Evolutionary conservation across 2,888 invertebrate species (phyloP).

Genomic region (Zygogramma bicolorata): DNA sequence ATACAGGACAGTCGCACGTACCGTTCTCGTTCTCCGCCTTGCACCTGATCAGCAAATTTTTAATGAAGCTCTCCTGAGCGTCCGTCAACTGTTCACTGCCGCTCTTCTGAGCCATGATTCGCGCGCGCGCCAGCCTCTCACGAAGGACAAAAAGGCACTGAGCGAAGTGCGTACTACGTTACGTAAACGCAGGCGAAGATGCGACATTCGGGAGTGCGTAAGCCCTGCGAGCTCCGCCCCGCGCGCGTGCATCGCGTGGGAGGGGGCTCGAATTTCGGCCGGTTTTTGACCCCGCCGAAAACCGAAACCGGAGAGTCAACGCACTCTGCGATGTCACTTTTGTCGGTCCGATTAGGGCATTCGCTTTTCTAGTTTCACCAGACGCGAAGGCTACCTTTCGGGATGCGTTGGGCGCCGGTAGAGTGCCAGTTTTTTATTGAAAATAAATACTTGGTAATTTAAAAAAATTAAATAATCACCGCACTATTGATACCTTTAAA

Average conservation of each 20-base stretch:
- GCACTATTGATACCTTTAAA: too few relatives aligned
- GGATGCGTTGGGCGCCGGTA: background rate
- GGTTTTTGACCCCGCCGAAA: constrained; percentile 63
- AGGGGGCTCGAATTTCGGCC: constrained; percentile 55
- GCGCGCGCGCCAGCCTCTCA: constrained; percentile 20
- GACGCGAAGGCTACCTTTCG: background rate
- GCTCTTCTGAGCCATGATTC: constrained; percentile 46
- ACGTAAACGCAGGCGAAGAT: constrained; percentile 36
- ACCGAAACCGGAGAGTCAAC: constrained; percentile 28
- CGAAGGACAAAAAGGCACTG: constrained; percentile 44
- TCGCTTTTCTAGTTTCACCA: constrained; percentile 16
- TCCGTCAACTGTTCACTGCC: constrained; percentile 52
- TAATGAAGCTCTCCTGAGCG: constrained; percentile 58
- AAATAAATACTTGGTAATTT: too few relatives aligned
- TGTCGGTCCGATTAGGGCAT: constrained; percentile 26
- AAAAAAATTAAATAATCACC: too few relatives aligned
- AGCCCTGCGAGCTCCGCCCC: constrained; percentile 59
- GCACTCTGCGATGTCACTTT: constrained; percentile 33
- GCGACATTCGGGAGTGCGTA: constrained; percentile 55
- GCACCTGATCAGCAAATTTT: constrained; percentile 59
- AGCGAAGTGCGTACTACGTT: constrained; percentile 37
- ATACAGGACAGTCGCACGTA: constrained; percentile 46
- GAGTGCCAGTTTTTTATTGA: background rate
- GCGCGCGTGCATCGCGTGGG: constrained; percentile 62
- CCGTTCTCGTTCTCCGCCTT: constrained; percentile 55